Evolutionary conservation across 2,888 invertebrate genomes (phyloP), one percentile per base, ranked within the genome.

Genomic region (Tachina fera): DNA sequence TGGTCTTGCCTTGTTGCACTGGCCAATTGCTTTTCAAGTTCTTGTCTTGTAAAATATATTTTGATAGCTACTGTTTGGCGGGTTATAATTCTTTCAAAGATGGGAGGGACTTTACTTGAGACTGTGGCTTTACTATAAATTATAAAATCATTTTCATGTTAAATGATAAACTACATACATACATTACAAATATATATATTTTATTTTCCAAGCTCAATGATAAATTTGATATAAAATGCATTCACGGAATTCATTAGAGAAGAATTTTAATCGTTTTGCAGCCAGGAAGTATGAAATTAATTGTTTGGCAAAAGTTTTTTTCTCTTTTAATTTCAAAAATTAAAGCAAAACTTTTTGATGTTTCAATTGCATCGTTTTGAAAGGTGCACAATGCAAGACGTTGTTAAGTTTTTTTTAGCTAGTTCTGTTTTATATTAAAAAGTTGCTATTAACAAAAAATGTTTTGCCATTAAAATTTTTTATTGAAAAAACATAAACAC

Each of bases 31-130:
- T 76, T 83, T 83, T 86, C 86, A 86, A 80, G 83, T 83, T 86
- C 79, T 86, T 86, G 86, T 86, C 86, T 86, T 86, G 86, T 86
- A 86, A 86, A 86, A 86, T 86, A 86, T 83, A 83, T 83, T 86
- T 80, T 86, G 86, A 86, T 80, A 76, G 86, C 86, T 86, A 86
- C 86, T 86, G 86, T 86, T 86, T 86, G 86, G 86, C 86, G 83
- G 83, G 83, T 51, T 86, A 83, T 86, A 86, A 86, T 83, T 86
- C 79, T 83, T 83, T 53, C 70, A 71, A 60, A 82, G 83, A 76
- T 77, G 77, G 81, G 58, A 67, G 72, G 81, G 77, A 83, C 71
- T 86, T 78, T 60, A 16, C 63, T 45, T 72, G 72, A 83, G 71
- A 71, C 79, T 60, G n/a, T 60, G 43, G 43, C 19, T 67, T 61